Conservation (phyloP, 2,797 vertebrate species). For the Etheostoma perlongum region DNA sequence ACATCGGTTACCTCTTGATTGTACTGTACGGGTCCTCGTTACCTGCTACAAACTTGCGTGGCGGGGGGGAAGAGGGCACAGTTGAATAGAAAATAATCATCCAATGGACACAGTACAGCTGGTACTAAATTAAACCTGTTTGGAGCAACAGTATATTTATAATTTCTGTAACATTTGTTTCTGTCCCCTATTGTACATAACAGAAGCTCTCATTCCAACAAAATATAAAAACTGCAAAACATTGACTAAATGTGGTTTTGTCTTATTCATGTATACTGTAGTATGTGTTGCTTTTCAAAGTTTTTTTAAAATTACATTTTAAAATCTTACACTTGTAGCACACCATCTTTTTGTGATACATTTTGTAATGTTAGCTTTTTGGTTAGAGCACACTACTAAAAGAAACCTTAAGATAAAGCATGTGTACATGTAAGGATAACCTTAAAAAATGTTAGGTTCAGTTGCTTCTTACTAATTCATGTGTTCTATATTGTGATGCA, state of each 20-base stretch:
- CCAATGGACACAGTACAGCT: constrained; percentile 31
- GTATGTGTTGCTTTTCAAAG: background rate
- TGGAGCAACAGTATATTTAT: constrained; percentile 84
- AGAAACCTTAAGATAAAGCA: no score
- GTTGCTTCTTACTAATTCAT: no score
- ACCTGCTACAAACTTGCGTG: constrained; percentile 30
- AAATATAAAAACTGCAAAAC: constrained; percentile 77
- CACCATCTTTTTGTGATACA: no score
- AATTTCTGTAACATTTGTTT: constrained; percentile 79
- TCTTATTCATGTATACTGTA: background rate
- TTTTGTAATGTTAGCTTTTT: no score
- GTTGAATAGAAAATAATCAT: constrained; percentile 37
- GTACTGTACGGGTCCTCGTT: constrained; percentile 25
- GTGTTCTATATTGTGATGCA: no score
- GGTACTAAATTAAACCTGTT: constrained; percentile 22
- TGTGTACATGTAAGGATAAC: no score
- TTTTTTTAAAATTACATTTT: background rate
- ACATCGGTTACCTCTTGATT: constrained; percentile 40
- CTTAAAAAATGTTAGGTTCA: no score
- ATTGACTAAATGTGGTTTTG: background rate
- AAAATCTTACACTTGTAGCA: background rate
- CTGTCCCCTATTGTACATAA: constrained; percentile 86
- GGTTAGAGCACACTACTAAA: background rate
- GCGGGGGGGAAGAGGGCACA: constrained; percentile 12
- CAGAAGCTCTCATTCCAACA: constrained; percentile 79